Percentiles rank a stretch among this genome's conserved stretches.
Conservation (phyloP, 92 coral and sea anemone genomes). For the Umimayanthus kanabou region DNA sequence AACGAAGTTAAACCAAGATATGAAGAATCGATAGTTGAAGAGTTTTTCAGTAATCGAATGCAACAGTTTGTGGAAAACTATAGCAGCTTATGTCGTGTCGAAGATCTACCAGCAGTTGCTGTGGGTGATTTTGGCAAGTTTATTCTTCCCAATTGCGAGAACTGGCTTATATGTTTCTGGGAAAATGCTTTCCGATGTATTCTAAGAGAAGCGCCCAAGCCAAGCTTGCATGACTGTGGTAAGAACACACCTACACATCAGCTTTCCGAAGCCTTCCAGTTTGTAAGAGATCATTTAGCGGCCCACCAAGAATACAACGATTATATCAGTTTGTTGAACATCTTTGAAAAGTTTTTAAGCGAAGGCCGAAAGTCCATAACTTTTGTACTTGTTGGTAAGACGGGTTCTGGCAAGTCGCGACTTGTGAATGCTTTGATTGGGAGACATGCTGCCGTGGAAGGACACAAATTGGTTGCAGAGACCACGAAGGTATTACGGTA, state of each 20-base stretch:
- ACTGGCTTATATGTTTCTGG: background rate
- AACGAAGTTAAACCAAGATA: background rate
- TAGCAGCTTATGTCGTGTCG: background rate
- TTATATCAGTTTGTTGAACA: background rate
- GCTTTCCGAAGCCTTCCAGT: slow-evolving; percentile 3
- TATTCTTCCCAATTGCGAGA: background rate
- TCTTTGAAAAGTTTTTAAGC: background rate
- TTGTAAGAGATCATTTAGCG: background rate
- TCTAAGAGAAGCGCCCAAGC: background rate
- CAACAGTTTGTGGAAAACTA: background rate
- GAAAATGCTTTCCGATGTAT: background rate
- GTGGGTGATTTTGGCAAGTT: slow-evolving; percentile 12
- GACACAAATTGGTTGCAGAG: slow-evolving; percentile 7
- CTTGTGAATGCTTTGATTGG: background rate
- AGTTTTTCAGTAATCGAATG: background rate
- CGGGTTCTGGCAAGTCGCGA: too few relatives aligned
- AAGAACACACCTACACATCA: background rate
- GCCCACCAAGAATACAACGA: background rate
- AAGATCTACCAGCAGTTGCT: background rate
- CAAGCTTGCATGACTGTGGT: too few relatives aligned
- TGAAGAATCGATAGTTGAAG: background rate
- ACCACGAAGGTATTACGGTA: background rate
- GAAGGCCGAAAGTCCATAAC: background rate
- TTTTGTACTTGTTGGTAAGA: too few relatives aligned
- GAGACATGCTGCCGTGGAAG: background rate